phyloP scores from a whole-genome alignment of 2,888 invertebrate species.

The Dioctria linearis region DNA sequence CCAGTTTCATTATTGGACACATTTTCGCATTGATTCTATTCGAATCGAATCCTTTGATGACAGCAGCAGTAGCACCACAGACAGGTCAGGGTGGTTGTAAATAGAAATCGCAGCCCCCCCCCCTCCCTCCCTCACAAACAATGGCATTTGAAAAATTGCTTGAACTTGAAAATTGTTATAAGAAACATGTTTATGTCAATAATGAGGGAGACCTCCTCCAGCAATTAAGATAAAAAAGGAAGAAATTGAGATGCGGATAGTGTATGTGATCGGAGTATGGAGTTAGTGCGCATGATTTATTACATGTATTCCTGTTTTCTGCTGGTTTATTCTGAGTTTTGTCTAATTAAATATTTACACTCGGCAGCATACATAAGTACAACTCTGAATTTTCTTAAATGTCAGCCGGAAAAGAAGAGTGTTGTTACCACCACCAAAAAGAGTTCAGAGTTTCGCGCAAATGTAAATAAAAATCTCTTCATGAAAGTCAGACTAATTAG shows the following conservation, averaged over 20 bases:
- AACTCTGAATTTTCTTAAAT: too few relatives aligned
- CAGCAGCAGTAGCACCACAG: not conserved
- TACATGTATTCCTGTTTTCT: constrained; percentile 19
- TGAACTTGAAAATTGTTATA: constrained; percentile 40
- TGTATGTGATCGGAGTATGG: not conserved
- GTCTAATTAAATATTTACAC: constrained; percentile 45
- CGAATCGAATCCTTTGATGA: constrained; percentile 33
- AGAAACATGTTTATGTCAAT: constrained; percentile 15
- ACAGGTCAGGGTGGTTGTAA: constrained; percentile 2
- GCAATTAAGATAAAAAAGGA: not conserved
- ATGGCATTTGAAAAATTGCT: constrained; percentile 11
- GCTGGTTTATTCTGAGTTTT: constrained; percentile 32
- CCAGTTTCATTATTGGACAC: not conserved
- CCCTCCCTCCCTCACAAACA: not conserved
- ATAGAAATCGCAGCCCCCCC: not conserved
- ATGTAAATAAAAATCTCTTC: too few relatives aligned
- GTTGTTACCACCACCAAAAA: too few relatives aligned
- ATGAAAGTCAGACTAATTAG: too few relatives aligned
- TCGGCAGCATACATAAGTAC: not conserved
- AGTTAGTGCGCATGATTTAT: constrained; percentile 37
- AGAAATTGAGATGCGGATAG: not conserved
- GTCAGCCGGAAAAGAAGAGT: too few relatives aligned
- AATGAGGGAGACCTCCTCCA: not conserved
- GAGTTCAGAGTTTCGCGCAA: too few relatives aligned
- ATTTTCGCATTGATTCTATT: constrained; percentile 27